Evolutionary conservation across 2,797 vertebrate species (phyloP).

Genomic region (Hippopotamyrus pictus): DNA sequence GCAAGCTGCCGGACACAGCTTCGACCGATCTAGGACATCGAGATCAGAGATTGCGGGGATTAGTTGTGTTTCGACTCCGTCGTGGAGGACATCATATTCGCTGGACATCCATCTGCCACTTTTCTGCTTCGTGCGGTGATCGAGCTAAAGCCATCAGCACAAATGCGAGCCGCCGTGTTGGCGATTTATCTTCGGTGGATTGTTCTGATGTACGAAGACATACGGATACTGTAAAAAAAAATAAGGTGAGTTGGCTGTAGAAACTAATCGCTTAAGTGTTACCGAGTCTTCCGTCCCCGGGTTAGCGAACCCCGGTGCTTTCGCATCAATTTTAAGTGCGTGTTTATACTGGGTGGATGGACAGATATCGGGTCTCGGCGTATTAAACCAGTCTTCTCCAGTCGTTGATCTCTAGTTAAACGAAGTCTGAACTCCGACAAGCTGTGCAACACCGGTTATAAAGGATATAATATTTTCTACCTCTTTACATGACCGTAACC

Average conservation of each 20-base stretch:
- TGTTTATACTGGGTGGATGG: constrained; percentile 9
- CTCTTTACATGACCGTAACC: not conserved
- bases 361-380: not conserved
- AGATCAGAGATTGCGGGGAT: constrained; percentile 19
- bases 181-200: constrained; percentile 9
- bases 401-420: not conserved
- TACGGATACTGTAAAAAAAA: not conserved
- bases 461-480: not conserved
- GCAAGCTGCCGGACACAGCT: constrained; percentile 20
- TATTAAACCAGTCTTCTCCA: not conserved
- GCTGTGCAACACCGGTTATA: not conserved
- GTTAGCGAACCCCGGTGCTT: not conserved
- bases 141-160: not conserved
- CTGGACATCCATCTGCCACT: not conserved
- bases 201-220: constrained; percentile 21
- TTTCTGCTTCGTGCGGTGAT: not conserved
- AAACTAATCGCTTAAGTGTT: not conserved
- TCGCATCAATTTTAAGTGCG: constrained; percentile 19
- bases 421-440: not conserved
- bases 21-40: constrained; percentile 11
- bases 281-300: not conserved
- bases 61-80: not conserved
- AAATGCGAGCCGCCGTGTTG: constrained; percentile 8
- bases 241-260: constrained; percentile 16
- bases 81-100: not conserved